Evolutionary conservation across 2,113 vertebrate species (phyloP).

Genomic region (Potamarius usumacintae): DNA sequence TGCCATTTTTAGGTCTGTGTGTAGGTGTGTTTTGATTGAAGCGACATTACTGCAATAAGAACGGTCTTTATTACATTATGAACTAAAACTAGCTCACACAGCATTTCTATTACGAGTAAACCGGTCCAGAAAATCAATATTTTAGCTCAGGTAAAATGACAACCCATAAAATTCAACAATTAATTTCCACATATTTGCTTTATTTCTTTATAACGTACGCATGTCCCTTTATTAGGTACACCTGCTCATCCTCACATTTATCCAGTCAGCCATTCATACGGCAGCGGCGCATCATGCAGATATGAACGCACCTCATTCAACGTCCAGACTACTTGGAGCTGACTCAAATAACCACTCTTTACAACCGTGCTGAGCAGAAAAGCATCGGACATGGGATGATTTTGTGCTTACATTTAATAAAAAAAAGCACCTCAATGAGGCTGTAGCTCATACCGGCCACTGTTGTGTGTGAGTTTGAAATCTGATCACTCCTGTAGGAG

Average conservation of each 20-base stretch:
- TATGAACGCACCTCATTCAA: not conserved
- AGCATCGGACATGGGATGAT: not conserved
- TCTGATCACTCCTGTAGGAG: no score
- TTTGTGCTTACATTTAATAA: not conserved
- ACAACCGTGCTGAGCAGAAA: not conserved
- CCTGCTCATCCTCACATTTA: not conserved
- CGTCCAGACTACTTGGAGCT: not conserved
- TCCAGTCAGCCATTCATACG: not conserved
- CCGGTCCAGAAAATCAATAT: not conserved
- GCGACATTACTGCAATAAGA: not conserved
- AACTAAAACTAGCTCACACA: not conserved
- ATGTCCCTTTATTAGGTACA: not conserved
- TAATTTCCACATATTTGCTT: no score
- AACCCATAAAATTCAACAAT: not conserved
- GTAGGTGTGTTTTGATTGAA: not conserved
- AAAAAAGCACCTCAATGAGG: not conserved
- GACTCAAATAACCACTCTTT: not conserved
- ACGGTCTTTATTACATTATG: not conserved
- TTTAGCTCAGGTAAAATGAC: not conserved
- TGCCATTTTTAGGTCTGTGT: not conserved
- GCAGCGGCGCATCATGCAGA: not conserved
- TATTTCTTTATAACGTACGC: not conserved
- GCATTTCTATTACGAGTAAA: not conserved
- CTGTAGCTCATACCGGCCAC: no score
- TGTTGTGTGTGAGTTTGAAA: no score